Evolutionary conservation across 1,140 invertebrate species (phyloP).

Genomic region (Oedothorax gibbosus): DNA sequence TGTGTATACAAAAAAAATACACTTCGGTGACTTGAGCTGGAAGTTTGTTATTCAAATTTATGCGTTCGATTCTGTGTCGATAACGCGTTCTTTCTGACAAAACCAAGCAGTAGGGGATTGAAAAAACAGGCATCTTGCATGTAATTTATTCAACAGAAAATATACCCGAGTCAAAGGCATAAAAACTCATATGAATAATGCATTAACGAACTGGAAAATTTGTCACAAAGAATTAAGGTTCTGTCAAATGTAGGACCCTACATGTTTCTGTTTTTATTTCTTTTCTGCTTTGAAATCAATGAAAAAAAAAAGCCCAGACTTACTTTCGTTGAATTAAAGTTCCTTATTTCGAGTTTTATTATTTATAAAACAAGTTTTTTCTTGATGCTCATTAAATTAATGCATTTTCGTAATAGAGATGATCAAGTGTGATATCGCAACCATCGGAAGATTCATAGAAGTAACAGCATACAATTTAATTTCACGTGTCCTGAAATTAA

Average conservation of each 20-base stretch:
- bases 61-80: conserved; percentile 49
- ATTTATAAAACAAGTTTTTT: not conserved
- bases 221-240: conserved; percentile 57
- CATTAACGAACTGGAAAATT: conserved; percentile 60
- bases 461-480: too few relatives aligned
- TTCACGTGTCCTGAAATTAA: too few relatives aligned
- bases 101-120: not conserved
- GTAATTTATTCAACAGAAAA: conserved; percentile 53
- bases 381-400: not conserved
- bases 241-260: conserved; percentile 35
- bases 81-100: conserved; percentile 16
- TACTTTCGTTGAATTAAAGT: conserved; percentile 9
- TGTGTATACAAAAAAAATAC: not conserved
- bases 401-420: too few relatives aligned
- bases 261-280: conserved; percentile 11
- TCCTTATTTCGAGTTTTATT: not conserved
- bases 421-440: too few relatives aligned
- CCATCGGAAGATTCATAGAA: too few relatives aligned
- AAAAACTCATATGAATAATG: conserved; percentile 55
- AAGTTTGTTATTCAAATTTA: conserved; percentile 58
- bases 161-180: conserved; percentile 9
- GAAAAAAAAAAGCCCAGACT: not conserved
- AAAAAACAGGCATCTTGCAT: conserved; percentile 16
- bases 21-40: conserved; percentile 9
- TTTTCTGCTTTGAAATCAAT: not conserved